phyloP scores from a whole-genome alignment of 2,113 vertebrate species.

The Prochilodus magdalenae region DNA sequence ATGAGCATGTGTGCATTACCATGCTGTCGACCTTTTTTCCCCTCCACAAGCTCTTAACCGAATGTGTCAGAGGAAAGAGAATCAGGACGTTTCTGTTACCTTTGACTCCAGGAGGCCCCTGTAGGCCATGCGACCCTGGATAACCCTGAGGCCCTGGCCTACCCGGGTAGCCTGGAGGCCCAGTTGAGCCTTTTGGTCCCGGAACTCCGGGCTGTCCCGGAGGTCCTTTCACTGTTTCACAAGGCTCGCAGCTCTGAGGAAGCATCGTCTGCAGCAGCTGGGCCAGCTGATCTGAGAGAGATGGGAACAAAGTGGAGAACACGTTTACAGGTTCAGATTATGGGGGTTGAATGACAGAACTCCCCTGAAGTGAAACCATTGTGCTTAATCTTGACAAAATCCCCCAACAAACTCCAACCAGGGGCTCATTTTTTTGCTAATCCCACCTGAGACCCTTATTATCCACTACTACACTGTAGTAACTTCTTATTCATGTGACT shows the following conservation, averaged over 20 bases:
- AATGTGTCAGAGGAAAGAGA: background rate
- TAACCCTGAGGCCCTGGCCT: conserved; percentile 74
- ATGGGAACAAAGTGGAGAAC: background rate
- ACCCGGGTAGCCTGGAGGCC: conserved; percentile 75
- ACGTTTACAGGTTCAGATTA: background rate
- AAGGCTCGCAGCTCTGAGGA: conserved; percentile 67
- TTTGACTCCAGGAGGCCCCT: conserved; percentile 75
- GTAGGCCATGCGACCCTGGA: conserved; percentile 73
- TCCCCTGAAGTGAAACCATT: background rate
- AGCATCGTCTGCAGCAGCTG: conserved; percentile 73
- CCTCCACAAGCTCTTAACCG: background rate
- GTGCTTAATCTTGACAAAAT: background rate
- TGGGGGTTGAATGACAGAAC: background rate
- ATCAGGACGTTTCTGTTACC: conserved; percentile 63
- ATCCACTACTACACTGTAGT: too few relatives aligned
- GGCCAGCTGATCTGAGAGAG: conserved; percentile 73
- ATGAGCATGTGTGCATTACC: conserved; percentile 1
- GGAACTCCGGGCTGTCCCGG: conserved; percentile 73
- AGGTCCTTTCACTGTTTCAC: conserved; percentile 71
- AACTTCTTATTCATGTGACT: too few relatives aligned
- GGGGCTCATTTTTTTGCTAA: background rate
- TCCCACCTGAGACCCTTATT: background rate
- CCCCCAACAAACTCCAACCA: background rate
- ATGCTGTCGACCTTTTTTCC: background rate
- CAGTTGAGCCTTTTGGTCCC: conserved; percentile 75